phyloP scores from a whole-genome alignment of 2,797 vertebrate species.

The Graptemys geographica region DNA sequence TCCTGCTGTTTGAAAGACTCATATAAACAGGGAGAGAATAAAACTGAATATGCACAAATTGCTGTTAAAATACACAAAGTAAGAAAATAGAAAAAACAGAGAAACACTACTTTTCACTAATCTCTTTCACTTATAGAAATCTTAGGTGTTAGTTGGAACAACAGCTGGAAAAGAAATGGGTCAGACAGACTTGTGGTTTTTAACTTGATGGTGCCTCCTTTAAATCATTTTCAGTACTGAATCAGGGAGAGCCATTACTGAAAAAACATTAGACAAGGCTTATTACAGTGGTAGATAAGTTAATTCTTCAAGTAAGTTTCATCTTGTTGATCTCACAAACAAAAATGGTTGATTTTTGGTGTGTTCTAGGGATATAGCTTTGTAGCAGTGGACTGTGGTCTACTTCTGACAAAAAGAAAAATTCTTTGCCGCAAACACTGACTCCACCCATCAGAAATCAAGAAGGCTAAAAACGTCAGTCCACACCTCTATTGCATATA shows the following conservation, averaged over 20 bases:
- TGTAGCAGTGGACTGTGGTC: neutral
- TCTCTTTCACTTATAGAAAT: neutral
- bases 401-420: neutral
- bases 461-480: neutral
- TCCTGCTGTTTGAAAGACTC: neutral
- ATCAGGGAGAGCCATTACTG: neutral
- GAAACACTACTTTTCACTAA: neutral
- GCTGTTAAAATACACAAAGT: neutral
- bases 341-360: neutral
- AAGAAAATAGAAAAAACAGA: neutral
- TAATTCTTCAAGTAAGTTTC: neutral
- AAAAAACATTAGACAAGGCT: neutral
- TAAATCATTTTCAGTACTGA: neutral
- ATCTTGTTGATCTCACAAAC: neutral
- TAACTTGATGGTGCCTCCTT: neutral
- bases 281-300: neutral
- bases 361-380: neutral
- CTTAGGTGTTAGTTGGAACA: neutral
- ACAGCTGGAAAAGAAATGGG: neutral
- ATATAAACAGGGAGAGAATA: neutral
- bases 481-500: neutral
- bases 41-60: too few relatives aligned
- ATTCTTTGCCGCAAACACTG: neutral
- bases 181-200: neutral
- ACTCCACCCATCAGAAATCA: neutral